Conservation (phyloP, 2,113 vertebrate genomes). For the Lamprotornis superbus region DNA sequence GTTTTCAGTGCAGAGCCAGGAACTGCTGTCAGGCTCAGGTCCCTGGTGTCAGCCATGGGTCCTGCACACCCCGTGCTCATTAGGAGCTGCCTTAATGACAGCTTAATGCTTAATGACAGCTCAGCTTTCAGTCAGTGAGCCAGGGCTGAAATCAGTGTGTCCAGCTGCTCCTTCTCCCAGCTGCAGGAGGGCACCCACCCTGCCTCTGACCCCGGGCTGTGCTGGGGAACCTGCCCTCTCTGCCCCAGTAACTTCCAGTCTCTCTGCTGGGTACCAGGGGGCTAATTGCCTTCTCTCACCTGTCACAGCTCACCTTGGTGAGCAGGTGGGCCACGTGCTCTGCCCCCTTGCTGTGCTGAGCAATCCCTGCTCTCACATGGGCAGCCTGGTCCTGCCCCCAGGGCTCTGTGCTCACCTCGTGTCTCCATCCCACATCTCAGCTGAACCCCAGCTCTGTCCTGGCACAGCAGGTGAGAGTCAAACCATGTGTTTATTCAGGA, state of each 20-base stretch:
- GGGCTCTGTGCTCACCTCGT: neutral
- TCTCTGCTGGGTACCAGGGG: neutral
- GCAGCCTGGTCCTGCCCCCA: rapidly evolving
- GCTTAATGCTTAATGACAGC: neutral
- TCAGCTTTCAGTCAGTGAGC: neutral
- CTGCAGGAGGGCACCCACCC: neutral
- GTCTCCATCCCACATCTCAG: neutral
- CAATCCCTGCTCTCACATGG: neutral
- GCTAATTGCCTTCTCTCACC: neutral
- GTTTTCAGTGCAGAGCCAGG: slow-evolving; percentile 54
- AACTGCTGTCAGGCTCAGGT: rapidly evolving
- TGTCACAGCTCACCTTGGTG: neutral
- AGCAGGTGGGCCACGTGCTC: neutral
- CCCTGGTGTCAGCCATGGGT: rapidly evolving
- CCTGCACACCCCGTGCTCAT: rapidly evolving
- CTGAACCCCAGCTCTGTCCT: neutral
- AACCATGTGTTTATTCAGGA: neutral
- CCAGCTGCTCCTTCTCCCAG: neutral
- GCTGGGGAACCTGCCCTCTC: neutral
- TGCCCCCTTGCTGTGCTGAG: neutral
- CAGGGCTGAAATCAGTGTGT: neutral
- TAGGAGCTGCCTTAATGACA: rapidly evolving
- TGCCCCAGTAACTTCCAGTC: neutral
- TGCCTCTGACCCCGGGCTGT: neutral
- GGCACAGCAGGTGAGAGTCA: neutral